phyloP scores from a whole-genome alignment of 2,888 invertebrate genomes.

The Epinotia brunnichana region DNA sequence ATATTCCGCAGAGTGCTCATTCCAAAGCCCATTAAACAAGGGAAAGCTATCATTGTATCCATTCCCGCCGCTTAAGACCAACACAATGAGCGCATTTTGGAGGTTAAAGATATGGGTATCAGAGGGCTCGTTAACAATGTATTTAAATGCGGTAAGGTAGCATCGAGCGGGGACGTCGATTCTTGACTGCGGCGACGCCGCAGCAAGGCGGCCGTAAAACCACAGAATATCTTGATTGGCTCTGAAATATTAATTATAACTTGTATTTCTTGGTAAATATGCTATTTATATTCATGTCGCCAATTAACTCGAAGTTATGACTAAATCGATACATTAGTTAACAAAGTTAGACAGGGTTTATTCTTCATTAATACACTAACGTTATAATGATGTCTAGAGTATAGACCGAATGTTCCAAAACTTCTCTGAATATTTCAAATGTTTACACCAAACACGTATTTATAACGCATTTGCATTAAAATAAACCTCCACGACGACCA shows the following conservation, averaged over 20 bases:
- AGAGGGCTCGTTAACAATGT: constrained; percentile 37
- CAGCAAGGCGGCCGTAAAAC: constrained; percentile 23
- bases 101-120: constrained; percentile 51
- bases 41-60: constrained; percentile 62
- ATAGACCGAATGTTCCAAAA: constrained; percentile 1
- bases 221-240: constrained; percentile 10
- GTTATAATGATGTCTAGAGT: constrained; percentile 6
- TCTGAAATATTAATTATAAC: constrained; percentile 24
- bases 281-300: constrained; percentile 7
- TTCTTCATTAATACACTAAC: background rate
- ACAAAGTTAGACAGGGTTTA: background rate
- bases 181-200: constrained; percentile 2
- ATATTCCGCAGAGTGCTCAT: constrained; percentile 60
- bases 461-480: background rate
- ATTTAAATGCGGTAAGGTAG: constrained; percentile 19
- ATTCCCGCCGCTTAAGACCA: constrained; percentile 57
- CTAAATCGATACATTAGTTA: background rate
- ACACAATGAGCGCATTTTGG: constrained; percentile 57
- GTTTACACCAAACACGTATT: background rate
- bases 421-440: background rate
- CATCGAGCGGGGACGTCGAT: background rate
- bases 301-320: background rate
- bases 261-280: constrained; percentile 12
- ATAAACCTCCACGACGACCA: no score
- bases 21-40: constrained; percentile 61